Evolutionary conservation across 2,888 invertebrate genomes (phyloP).

Genomic region (Lathronympha strigana): DNA sequence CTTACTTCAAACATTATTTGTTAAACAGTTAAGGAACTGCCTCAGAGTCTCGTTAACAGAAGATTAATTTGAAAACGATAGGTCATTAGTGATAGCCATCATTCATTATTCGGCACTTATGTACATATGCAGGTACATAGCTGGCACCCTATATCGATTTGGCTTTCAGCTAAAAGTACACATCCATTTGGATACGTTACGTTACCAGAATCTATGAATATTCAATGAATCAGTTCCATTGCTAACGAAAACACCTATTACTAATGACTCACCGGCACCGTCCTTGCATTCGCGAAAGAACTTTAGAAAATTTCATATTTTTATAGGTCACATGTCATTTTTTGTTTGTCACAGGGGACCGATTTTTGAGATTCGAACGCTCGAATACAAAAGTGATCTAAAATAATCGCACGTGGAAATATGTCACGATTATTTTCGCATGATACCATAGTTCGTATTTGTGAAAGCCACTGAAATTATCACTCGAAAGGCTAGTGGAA

Average conservation of each 20-base stretch:
- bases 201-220: constrained; percentile 45
- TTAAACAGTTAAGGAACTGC: constrained; percentile 9
- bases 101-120: constrained; percentile 49
- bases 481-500: no score
- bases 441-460: no score
- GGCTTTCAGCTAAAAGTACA: constrained; percentile 48
- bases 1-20: neutral
- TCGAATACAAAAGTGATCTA: no score
- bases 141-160: constrained; percentile 50
- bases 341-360: no score
- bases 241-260: constrained; percentile 20
- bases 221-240: constrained; percentile 46
- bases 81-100: constrained; percentile 37
- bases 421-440: no score
- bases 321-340: neutral
- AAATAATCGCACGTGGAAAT: no score
- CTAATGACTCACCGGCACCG: constrained; percentile 29
- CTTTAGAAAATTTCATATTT: neutral
- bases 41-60: constrained; percentile 19
- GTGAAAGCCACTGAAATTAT: no score
- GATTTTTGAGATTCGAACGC: no score
- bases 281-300: constrained; percentile 27
- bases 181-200: constrained; percentile 48
- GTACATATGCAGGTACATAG: constrained; percentile 18
- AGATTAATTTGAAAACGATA: constrained; percentile 38